Conservation (phyloP, 2,888 invertebrate genomes). For the Chrysolina americana region DNA sequence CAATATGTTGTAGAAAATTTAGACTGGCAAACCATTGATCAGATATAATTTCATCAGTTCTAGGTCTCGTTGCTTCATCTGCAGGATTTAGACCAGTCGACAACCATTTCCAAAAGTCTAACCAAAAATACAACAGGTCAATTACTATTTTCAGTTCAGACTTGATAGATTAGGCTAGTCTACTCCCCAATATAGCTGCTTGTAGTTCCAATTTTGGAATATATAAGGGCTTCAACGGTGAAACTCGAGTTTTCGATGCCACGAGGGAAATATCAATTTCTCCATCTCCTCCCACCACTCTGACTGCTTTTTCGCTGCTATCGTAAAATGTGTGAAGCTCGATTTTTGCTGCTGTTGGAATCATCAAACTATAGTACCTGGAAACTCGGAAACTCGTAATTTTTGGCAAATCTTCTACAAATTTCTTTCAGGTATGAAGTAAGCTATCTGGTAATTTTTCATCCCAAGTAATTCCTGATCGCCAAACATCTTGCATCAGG, state of each 20-base stretch:
- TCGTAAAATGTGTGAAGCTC: constrained; percentile 20
- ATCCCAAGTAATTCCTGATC: background rate
- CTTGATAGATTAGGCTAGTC: background rate
- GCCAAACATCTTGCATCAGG: constrained; percentile 14
- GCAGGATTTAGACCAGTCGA: background rate
- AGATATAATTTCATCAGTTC: too few species aligned
- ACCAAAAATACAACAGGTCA: background rate
- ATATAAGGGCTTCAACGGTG: background rate
- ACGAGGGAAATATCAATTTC: background rate
- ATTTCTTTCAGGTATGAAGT: background rate
- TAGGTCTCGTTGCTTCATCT: constrained; percentile 7
- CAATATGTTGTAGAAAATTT: too few species aligned
- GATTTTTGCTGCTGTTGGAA: background rate
- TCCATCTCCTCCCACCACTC: background rate
- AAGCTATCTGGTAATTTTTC: background rate
- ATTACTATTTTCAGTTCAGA: constrained; percentile 19
- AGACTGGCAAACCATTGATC: too few species aligned
- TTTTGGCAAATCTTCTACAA: constrained; percentile 2
- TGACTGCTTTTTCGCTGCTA: constrained; percentile 12
- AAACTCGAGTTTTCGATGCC: background rate
- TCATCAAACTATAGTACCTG: background rate
- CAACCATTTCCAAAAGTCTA: constrained; percentile 10
- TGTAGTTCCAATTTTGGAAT: constrained; percentile 15
- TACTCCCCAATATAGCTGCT: constrained; percentile 2
- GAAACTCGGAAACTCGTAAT: background rate